Base-by-base conservation (phyloP, 2,797 vertebrate genomes). In the Ctenochaetus hawaiiensis region DNA sequence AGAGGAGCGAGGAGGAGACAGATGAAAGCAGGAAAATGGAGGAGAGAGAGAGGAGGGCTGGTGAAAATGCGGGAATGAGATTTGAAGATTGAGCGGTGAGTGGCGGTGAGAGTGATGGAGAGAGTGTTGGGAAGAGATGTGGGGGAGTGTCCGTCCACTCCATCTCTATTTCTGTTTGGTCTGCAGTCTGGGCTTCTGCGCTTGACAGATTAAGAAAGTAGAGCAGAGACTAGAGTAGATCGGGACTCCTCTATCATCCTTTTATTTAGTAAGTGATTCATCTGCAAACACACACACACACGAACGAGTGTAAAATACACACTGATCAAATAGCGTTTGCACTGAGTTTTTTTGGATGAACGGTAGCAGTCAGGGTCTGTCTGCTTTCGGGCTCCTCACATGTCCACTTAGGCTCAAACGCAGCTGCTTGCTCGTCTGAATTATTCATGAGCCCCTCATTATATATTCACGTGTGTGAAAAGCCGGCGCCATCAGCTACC, bases 381-480 rank as follows among this genome's bases (percentile, higher is more conserved):
- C 84, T 82, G 82, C 49, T 77, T 84, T 60, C 53, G n/a, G 67
- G 78, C 82, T 90, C 80, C 89, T 90, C 87, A 83, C 87, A 91
- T 88, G 92, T 92, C 91, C 91, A 92, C 90, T 92, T 92, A 90
- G 85, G 70, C 88, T 92, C 92, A 92, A 93, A 93, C 81, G 76
- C 93, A 93, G 91, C 92, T 92, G 92, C 88, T 91, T 91, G 89
- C 90, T 90, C 76, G 67, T 81, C 67, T 94, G 86, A 92, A 94
- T 94, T 89, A 95, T 94, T 93, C 89, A 95, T 90, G 82, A 91
- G 57, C 30, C 14, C 65, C 45, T 90, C 83, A 86, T 94, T 80
- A 94, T 94, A 93, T 93, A 94, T 95, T 94, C 90, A 94, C 92
- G 75, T 93, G 75, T 93, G 91, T 93, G 91, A 91, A 91, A 90